Evolutionary conservation across 2,888 invertebrate species (phyloP).

Genomic region (Rosalia funebris): DNA sequence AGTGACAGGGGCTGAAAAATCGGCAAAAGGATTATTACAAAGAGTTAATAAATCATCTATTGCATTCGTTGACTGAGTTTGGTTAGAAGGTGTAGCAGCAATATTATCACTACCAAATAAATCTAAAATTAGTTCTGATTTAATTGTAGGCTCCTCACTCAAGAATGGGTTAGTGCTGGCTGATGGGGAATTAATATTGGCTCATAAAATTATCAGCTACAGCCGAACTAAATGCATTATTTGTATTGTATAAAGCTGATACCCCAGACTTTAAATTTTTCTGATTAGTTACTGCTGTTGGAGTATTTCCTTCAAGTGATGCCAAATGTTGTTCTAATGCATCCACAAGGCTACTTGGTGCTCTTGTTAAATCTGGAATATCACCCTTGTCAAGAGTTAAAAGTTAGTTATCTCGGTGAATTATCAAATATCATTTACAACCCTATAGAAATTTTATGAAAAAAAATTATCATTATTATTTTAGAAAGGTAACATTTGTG

Average conservation of each 20-base stretch:
- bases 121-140: constrained; percentile 75
- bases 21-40: constrained; percentile 87
- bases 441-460: no score
- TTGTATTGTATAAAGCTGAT: constrained; percentile 87
- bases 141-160: constrained; percentile 64
- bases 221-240: constrained; percentile 87
- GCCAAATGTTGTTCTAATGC: constrained; percentile 97
- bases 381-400: constrained; percentile 99
- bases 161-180: constrained; percentile 87
- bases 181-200: constrained; percentile 81
- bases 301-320: constrained; percentile 92
- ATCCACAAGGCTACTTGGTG: constrained; percentile 96
- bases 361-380: constrained; percentile 98
- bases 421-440: no score
- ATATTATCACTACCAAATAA: constrained; percentile 74
- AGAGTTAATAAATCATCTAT: constrained; percentile 83
- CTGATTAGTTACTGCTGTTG: constrained; percentile 86
- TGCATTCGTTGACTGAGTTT: constrained; percentile 64
- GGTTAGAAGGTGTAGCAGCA: constrained; percentile 57
- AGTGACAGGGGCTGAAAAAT: constrained; percentile 66
- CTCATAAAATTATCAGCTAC: constrained; percentile 90
- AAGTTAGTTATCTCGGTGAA: no score
- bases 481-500: no score
- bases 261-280: constrained; percentile 91
- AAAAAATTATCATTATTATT: no score